phyloP scores from a whole-genome alignment of 2,797 vertebrate species.

The Kryptolebias ocellatus region DNA sequence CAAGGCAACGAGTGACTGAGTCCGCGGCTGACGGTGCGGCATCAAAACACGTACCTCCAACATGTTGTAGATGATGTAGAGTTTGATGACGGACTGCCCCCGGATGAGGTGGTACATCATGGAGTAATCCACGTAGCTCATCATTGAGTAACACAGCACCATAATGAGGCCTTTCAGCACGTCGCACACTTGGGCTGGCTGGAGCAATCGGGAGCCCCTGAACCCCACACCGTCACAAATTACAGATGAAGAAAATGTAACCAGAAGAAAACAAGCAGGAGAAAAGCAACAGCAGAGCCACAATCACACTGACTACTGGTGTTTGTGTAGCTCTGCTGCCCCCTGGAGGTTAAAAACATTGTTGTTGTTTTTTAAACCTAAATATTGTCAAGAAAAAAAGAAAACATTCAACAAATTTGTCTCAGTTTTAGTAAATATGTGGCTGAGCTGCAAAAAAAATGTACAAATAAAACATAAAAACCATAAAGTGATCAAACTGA shows the following conservation, averaged over 20 bases:
- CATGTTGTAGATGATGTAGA: slow-evolving; percentile 99
- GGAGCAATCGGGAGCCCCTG: slow-evolving; percentile 92
- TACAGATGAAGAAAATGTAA: slow-evolving; percentile 6
- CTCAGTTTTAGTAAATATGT: not conserved
- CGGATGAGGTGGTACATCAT: slow-evolving; percentile 99
- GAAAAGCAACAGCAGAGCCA: not conserved
- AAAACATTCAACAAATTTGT: not conserved
- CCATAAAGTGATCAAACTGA: no score
- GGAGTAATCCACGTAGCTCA: slow-evolving; percentile 98
- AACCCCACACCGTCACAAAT: slow-evolving; percentile 70
- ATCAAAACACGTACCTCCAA: slow-evolving; percentile 86
- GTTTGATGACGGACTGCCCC: slow-evolving; percentile 98
- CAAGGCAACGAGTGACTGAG: not conserved
- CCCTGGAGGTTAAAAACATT: slow-evolving; percentile 35
- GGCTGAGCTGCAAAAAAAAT: no score
- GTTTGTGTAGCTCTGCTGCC: slow-evolving; percentile 36
- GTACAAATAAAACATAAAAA: no score
- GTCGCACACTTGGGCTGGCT: slow-evolving; percentile 97
- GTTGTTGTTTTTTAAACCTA: not conserved
- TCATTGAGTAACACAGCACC: slow-evolving; percentile 95
- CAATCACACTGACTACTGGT: not conserved
- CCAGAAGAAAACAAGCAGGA: not conserved
- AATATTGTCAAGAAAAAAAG: not conserved
- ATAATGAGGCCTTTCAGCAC: slow-evolving; percentile 94
- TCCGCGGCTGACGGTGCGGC: no score